A percentile compares a stretch with the other conserved stretches of the same genome.
Conservation (phyloP, 2,888 invertebrate genomes). For the Oconnorella tubifera region DNA sequence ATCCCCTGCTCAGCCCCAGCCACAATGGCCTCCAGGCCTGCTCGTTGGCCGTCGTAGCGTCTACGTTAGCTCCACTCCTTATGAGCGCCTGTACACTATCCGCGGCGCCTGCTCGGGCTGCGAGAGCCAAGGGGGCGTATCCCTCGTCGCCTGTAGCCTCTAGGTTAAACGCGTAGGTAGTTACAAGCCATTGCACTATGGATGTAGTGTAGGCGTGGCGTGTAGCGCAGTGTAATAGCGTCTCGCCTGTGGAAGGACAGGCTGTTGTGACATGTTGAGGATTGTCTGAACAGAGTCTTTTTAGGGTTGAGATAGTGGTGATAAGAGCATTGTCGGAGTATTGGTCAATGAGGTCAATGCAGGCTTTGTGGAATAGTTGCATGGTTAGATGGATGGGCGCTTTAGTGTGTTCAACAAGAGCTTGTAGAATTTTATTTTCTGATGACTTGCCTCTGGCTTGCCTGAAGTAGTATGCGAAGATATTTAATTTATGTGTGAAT, state of each 20-base stretch:
- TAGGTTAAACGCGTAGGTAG: background rate
- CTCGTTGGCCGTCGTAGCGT: background rate
- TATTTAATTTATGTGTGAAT: too few relatives aligned
- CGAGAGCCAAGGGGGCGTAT: background rate
- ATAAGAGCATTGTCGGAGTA: background rate
- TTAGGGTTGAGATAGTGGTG: background rate
- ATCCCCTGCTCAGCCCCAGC: background rate
- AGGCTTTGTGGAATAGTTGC: background rate
- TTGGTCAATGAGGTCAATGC: background rate
- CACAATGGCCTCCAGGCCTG: background rate
- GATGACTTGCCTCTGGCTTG: background rate
- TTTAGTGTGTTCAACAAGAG: background rate
- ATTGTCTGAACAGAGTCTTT: background rate
- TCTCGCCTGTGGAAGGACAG: background rate
- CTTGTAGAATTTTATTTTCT: background rate
- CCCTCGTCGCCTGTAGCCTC: background rate
- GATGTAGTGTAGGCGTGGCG: background rate
- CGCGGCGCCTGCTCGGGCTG: background rate
- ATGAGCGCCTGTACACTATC: background rate
- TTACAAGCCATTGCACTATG: background rate
- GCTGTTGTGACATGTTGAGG: background rate
- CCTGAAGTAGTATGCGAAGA: too few relatives aligned
- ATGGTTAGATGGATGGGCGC: background rate
- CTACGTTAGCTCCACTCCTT: background rate
- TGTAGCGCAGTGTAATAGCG: background rate